Evolutionary conservation across 2,797 vertebrate genomes (phyloP).

Genomic region (Todus mexicanus): DNA sequence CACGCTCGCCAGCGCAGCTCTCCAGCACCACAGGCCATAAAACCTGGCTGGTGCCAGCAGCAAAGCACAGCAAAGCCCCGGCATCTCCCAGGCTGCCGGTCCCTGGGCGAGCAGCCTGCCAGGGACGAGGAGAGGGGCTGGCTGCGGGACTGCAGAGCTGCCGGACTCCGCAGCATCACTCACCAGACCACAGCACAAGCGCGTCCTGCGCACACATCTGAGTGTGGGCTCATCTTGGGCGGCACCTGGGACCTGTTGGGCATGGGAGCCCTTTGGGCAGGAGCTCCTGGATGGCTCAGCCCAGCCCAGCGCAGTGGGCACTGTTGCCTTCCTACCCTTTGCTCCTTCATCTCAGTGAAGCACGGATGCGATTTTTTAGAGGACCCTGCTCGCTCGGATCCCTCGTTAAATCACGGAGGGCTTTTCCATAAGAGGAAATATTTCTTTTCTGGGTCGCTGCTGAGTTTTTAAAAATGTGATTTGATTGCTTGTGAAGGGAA

Average conservation of each 20-base stretch:
- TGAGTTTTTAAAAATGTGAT: slow-evolving; percentile 40
- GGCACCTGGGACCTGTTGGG: neutral
- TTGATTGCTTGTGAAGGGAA: slow-evolving; percentile 27
- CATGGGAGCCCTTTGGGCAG: neutral
- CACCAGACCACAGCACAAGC: neutral
- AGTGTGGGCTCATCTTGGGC: rapidly evolving
- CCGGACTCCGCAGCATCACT: neutral
- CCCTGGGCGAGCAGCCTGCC: neutral
- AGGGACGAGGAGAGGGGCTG: neutral
- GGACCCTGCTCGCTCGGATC: neutral
- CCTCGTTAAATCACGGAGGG: slow-evolving; percentile 2
- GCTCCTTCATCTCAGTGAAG: neutral
- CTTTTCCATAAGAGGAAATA: slow-evolving; percentile 60
- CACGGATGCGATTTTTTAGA: neutral
- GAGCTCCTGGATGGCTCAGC: neutral
- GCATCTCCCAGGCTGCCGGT: neutral
- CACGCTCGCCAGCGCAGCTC: neutral
- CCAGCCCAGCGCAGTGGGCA: neutral
- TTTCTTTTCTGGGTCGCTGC: slow-evolving; percentile 52
- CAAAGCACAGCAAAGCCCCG: neutral
- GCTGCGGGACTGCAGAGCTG: neutral
- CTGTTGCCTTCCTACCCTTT: rapidly evolving
- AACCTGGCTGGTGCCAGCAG: rapidly evolving
- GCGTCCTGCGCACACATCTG: rapidly evolving
- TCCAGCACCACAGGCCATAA: neutral